A percentile compares a stretch with the other conserved stretches of the same genome.
These are phyloP conservation scores for Agrochola litura DNA, from an alignment of 2,888 invertebrate species.

Conservation along the genomic window DNA sequence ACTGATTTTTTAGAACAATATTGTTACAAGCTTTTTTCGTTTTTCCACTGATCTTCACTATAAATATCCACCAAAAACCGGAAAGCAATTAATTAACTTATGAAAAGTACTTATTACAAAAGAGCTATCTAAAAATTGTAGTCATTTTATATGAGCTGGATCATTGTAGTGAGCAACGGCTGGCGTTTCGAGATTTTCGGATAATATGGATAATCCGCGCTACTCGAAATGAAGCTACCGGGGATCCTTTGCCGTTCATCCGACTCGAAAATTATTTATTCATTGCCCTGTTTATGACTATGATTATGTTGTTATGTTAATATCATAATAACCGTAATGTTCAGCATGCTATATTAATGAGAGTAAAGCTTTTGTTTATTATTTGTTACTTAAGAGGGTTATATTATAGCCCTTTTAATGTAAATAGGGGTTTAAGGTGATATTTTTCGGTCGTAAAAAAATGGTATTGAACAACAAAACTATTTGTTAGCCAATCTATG, in stretches of 20 bases:
- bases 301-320: constrained; percentile 75
- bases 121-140: constrained; percentile 80
- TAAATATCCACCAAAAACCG: constrained; percentile 50
- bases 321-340: constrained; percentile 68
- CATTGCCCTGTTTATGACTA: constrained; percentile 80
- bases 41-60: not conserved
- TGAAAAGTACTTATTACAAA: constrained; percentile 76
- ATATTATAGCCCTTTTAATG: not conserved
- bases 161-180: constrained; percentile 80
- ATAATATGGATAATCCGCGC: constrained; percentile 87
- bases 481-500: not conserved
- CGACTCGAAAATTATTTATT: constrained; percentile 85
- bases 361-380: constrained; percentile 53
- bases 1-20: no score
- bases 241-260: constrained; percentile 81
- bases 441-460: not conserved
- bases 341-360: constrained; percentile 65
- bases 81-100: constrained; percentile 78
- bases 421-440: not conserved
- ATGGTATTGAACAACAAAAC: not conserved
- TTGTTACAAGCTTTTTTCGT: not conserved
- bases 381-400: constrained; percentile 27
- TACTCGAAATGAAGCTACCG: constrained; percentile 83
- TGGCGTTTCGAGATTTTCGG: constrained; percentile 85
- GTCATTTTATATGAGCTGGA: constrained; percentile 83